These are phyloP conservation scores for Drosophila ironensis DNA, from an alignment of 1,140 invertebrate species.

Conservation along the genomic window DNA sequence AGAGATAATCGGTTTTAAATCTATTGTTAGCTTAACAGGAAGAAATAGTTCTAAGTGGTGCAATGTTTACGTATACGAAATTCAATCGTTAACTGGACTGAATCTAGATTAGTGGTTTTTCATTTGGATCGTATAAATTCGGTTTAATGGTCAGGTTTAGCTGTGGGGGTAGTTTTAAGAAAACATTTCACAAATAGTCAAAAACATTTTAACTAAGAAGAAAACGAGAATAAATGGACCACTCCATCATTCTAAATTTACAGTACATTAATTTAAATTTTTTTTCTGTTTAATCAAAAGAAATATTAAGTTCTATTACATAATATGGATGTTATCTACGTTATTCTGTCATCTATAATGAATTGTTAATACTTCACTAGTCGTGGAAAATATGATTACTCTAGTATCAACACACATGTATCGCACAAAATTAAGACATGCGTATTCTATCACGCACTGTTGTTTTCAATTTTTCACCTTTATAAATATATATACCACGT, in stretches of 20 bases:
- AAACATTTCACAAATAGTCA: conserved; percentile 3
- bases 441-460: neutral
- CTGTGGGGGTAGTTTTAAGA: conserved; percentile 22
- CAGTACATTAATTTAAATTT: too few relatives aligned
- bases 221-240: neutral
- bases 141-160: conserved; percentile 61
- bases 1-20: neutral
- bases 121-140: conserved; percentile 58
- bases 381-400: neutral
- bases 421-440: conserved; percentile 2
- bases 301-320: too few relatives aligned
- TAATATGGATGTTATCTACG: too few relatives aligned
- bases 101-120: conserved; percentile 19
- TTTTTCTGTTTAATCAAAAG: too few relatives aligned
- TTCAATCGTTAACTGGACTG: conserved; percentile 14
- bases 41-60: conserved; percentile 1
- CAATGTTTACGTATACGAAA: conserved; percentile 10
- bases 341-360: neutral
- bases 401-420: neutral
- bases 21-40: neutral
- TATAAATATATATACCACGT: conserved; percentile 27
- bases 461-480: conserved; percentile 1
- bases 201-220: neutral
- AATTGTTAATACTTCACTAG: conserved; percentile 2
- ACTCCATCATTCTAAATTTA: too few relatives aligned